phyloP scores from a whole-genome alignment of 2,888 invertebrate species.

The Macrosoma leucophasiata region DNA sequence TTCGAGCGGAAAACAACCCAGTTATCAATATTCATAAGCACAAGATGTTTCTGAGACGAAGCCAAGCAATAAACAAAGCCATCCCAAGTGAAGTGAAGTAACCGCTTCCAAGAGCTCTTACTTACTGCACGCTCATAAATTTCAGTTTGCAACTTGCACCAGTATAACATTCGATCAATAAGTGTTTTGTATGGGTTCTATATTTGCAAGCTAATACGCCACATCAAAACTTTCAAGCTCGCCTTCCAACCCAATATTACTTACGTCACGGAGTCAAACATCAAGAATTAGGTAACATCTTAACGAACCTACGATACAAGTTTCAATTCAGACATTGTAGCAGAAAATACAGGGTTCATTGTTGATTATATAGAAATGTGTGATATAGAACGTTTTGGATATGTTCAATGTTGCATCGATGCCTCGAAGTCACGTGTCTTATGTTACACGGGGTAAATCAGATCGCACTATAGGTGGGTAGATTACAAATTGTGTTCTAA shows the following conservation, averaged over 20 bases:
- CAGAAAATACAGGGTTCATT: too few relatives aligned
- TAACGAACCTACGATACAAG: too few relatives aligned
- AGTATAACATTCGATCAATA: conserved; percentile 71
- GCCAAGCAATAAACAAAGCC: conserved; percentile 68
- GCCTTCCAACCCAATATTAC: conserved; percentile 55
- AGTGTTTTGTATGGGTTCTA: conserved; percentile 71
- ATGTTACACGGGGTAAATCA: conserved; percentile 47
- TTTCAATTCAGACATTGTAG: too few relatives aligned
- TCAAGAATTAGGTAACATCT: too few relatives aligned
- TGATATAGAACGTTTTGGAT: too few relatives aligned
- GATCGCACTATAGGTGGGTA: conserved; percentile 37
- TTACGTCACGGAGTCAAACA: conserved; percentile 43
- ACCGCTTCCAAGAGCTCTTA: conserved; percentile 56
- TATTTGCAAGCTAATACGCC: conserved; percentile 72
- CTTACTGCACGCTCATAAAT: conserved; percentile 64
- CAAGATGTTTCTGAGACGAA: conserved; percentile 55
- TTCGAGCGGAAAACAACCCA: conserved; percentile 48
- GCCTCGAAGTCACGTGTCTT: conserved; percentile 48
- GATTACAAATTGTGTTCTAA: conserved; percentile 32
- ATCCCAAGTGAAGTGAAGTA: conserved; percentile 45
- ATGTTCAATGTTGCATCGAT: conserved; percentile 32
- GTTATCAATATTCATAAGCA: conserved; percentile 71
- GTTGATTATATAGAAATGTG: too few relatives aligned
- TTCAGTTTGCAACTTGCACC: conserved; percentile 70
- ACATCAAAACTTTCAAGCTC: conserved; percentile 60